A percentile compares a stretch with the other conserved stretches of the same genome.
These are phyloP conservation scores for Neolamprologus ventralis DNA, from an alignment of 2,113 vertebrate genomes.

Conservation along the genomic window DNA sequence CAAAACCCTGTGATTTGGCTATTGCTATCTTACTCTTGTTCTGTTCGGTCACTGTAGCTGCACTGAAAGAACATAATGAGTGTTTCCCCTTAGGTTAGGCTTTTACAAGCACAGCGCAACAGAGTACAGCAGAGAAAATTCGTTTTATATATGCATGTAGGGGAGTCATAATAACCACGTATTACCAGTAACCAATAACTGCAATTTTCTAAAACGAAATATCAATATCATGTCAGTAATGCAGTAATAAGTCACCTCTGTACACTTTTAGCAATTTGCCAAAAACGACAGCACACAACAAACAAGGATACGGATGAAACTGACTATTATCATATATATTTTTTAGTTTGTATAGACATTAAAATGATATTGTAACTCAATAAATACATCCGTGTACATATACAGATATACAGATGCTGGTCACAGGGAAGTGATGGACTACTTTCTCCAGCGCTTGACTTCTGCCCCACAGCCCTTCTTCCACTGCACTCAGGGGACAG, in stretches of 20 bases:
- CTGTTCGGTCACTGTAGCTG: neutral
- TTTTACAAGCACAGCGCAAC: neutral
- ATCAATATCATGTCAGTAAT: neutral
- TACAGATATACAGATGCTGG: slow-evolving; percentile 33
- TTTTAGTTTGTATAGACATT: neutral
- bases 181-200: neutral
- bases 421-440: slow-evolving; percentile 39
- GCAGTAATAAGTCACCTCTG: neutral
- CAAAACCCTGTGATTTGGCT: neutral
- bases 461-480: slow-evolving; percentile 24
- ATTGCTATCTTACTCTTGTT: slow-evolving; percentile 17
- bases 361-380: neutral
- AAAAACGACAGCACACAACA: neutral
- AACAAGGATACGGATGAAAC: neutral
- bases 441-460: slow-evolving; percentile 12
- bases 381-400: neutral
- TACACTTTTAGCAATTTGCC: neutral
- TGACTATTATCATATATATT: neutral
- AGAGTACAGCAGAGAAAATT: neutral
- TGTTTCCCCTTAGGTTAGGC: neutral
- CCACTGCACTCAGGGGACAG: slow-evolving; percentile 53
- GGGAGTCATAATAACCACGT: neutral
- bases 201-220: neutral
- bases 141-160: neutral
- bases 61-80: neutral